Conservation (phyloP, 2,113 vertebrate genomes). For the Origma solitaria region DNA sequence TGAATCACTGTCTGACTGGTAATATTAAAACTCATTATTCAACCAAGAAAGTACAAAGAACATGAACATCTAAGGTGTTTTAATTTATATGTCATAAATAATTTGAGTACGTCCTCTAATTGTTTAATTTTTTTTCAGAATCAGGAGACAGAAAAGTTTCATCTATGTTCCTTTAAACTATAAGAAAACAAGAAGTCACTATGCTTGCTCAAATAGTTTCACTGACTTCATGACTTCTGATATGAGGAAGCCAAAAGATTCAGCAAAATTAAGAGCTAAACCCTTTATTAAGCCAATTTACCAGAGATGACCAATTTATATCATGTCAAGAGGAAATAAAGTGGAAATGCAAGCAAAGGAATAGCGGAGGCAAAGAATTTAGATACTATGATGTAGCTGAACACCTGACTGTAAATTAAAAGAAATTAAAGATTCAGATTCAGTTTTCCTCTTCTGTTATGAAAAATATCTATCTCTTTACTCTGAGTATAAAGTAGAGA, state of each 20-base stretch:
- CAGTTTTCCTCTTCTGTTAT: not conserved
- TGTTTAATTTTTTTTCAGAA: not conserved
- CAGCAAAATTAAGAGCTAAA: not conserved
- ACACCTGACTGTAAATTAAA: not conserved
- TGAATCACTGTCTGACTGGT: not conserved
- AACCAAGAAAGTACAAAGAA: not conserved
- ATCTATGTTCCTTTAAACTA: not conserved
- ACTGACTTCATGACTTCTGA: not conserved
- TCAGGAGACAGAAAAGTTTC: not conserved
- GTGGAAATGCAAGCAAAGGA: not conserved
- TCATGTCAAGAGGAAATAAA: not conserved
- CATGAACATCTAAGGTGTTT: not conserved
- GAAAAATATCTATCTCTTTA: not conserved
- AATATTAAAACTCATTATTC: not conserved
- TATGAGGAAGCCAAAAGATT: not conserved
- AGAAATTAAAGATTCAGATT: not conserved
- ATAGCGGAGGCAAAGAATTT: not conserved
- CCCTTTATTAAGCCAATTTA: not conserved
- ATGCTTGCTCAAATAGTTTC: not conserved
- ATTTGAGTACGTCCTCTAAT: not conserved
- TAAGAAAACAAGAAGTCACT: not conserved
- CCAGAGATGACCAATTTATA: not conserved
- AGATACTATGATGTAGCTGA: not conserved
- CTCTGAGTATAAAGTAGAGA: not conserved
- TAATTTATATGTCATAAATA: not conserved